Evolutionary conservation across 2,113 vertebrate genomes (phyloP), one percentile per base, ranked within the genome.

Genomic region (Daphoenositta chrysoptera): DNA sequence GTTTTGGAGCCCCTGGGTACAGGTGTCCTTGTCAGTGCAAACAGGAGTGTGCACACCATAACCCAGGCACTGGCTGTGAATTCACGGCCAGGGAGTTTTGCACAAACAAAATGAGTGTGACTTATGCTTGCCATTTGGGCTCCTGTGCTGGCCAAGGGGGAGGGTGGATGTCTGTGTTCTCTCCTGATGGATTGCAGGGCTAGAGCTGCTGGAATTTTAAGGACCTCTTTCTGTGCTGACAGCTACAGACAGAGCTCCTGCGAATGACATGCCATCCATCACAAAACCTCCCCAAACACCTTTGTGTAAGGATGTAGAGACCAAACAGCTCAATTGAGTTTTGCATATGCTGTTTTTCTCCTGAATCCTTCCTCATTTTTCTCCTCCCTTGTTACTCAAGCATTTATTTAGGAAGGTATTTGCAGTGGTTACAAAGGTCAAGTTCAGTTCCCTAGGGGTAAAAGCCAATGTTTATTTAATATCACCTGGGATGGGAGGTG

Each of bases 121-220:
- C 94, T 97, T 98, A 44, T 72, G 57, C 90, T 97, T 81, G 84
- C 90, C 63, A 35, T 96, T 94, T 94, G 77, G 95, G 82, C 86
- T 97, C 64, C 78, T 42, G 40, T 5, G 23, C 76, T 45, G 95
- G 94, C 92, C 97, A 96, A 90, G 78, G 22, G 30, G 93, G 90
- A 85, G 83, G 83, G 60, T 96, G 96, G n/a, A 40, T 88, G 87
- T 96, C 89, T 94, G 91, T 70, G 35, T 93, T 97, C 96, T 96
- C 69, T 60, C 68, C 88, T 97, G 94, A 97, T 20, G 64, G 89
- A 98, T 94, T 93, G 87, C 82, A 97, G 83, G 68, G 80, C 47
- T 97, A 93, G 18, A 94, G 94, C 93, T 97, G 80, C 87, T 93
- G 97, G 90, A 96, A 93, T 96, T 88, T 93, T 96, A 96, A 97